Evolutionary conservation across 2,888 invertebrate genomes (phyloP).

Genomic region (Rhodophaea formosa): DNA sequence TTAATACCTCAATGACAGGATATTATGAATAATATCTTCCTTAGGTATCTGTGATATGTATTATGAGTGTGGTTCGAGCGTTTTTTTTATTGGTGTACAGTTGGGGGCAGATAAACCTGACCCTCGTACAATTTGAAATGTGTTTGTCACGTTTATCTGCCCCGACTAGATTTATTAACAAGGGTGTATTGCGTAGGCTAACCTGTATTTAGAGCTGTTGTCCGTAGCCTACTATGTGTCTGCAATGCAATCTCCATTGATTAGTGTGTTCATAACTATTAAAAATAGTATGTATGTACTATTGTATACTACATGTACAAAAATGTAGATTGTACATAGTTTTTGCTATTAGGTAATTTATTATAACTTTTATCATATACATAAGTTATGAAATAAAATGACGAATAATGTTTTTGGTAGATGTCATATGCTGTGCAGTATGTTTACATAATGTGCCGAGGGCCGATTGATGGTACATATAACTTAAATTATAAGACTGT

Average conservation of each 20-base stretch:
- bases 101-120: no score
- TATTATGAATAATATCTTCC: constrained; percentile 66
- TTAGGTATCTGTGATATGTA: constrained; percentile 77
- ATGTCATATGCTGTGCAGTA: constrained; percentile 6
- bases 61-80: constrained; percentile 48
- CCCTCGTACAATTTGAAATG: no score
- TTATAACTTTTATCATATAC: constrained; percentile 32
- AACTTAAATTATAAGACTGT: constrained; percentile 18
- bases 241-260: constrained; percentile 50
- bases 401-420: constrained; percentile 3
- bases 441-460: background rate
- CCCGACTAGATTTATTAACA: constrained; percentile 22
- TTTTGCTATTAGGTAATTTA: constrained; percentile 45
- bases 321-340: constrained; percentile 58
- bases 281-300: constrained; percentile 38
- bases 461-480: background rate
- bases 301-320: constrained; percentile 55
- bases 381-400: background rate
- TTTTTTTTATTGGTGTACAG: constrained; percentile 45
- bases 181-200: constrained; percentile 17
- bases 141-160: no score
- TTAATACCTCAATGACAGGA: constrained; percentile 61
- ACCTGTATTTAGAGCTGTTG: background rate
- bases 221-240: constrained; percentile 34
- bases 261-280: constrained; percentile 52